A percentile compares a stretch with the other conserved stretches of the same genome.
phyloP scores from a whole-genome alignment of 2,797 vertebrate genomes.

The Astyanax mexicanus region DNA sequence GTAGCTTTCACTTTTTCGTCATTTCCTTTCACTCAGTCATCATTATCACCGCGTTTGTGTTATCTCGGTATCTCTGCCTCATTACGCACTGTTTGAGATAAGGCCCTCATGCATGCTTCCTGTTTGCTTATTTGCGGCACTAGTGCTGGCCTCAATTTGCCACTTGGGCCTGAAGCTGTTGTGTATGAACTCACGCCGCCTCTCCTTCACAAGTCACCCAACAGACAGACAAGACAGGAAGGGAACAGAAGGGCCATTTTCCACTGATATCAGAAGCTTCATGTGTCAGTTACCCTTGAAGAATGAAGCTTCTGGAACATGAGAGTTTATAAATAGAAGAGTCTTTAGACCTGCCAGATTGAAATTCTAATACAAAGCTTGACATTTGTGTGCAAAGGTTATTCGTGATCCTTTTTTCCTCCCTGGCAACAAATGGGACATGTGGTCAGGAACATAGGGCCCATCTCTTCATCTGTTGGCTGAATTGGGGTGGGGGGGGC shows the following conservation, averaged over 20 bases:
- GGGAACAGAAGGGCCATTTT: constrained; percentile 18
- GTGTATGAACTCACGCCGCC: not conserved
- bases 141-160: constrained; percentile 50
- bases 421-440: constrained; percentile 77
- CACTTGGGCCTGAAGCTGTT: constrained; percentile 1
- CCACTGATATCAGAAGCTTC: constrained; percentile 53
- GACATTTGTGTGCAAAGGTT: constrained; percentile 78
- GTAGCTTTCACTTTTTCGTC: constrained; percentile 30
- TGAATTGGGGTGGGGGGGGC: too few relatives aligned
- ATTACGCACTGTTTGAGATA: constrained; percentile 66
- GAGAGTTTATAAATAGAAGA: constrained; percentile 80
- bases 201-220: constrained; percentile 8
- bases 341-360: constrained; percentile 71
- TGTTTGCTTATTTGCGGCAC: constrained; percentile 71
- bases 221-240: constrained; percentile 17
- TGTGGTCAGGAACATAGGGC: constrained; percentile 67
- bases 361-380: constrained; percentile 78
- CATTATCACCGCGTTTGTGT: constrained; percentile 29
- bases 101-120: constrained; percentile 69
- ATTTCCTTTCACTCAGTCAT: constrained; percentile 8
- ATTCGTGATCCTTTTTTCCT: constrained; percentile 75
- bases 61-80: constrained; percentile 42
- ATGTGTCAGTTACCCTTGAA: constrained; percentile 67
- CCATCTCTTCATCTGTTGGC: constrained; percentile 64
- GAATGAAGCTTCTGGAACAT: constrained; percentile 77